phyloP scores from a whole-genome alignment of 2,888 invertebrate species.

The Clitarchus hookeri region DNA sequence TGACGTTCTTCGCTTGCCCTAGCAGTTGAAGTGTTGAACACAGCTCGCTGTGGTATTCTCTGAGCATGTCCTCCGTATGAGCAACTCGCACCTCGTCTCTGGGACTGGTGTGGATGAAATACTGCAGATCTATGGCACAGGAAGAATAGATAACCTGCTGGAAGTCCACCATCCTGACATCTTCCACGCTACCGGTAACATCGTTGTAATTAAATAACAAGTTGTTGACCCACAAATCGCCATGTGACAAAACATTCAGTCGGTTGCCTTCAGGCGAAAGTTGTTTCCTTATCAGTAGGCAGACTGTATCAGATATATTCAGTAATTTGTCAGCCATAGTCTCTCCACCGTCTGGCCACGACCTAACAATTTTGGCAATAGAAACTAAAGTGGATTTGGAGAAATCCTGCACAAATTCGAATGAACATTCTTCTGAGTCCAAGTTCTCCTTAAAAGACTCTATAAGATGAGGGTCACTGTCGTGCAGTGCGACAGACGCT shows the following conservation, averaged over 20 bases:
- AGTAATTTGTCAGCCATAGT: slow-evolving; percentile 22
- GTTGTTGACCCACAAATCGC: slow-evolving; percentile 42
- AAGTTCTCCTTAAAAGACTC: slow-evolving; percentile 29
- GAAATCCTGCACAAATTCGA: not conserved
- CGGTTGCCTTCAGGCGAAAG: slow-evolving; percentile 25
- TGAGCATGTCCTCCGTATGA: slow-evolving; percentile 31
- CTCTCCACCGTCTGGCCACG: slow-evolving; percentile 34
- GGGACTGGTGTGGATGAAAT: slow-evolving; percentile 38
- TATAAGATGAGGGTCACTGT: slow-evolving; percentile 18
- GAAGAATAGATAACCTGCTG: slow-evolving; percentile 36
- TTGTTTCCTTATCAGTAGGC: not conserved
- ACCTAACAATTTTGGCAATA: slow-evolving; percentile 25
- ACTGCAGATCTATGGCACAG: slow-evolving; percentile 38
- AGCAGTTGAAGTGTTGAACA: slow-evolving; percentile 17
- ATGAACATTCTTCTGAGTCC: not conserved
- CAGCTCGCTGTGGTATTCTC: slow-evolving; percentile 36
- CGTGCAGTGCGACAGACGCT: slow-evolving; percentile 27
- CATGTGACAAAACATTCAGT: slow-evolving; percentile 39
- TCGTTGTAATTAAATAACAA: slow-evolving; percentile 36
- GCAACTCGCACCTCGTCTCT: slow-evolving; percentile 26
- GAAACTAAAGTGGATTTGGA: not conserved
- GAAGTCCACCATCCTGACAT: slow-evolving; percentile 41
- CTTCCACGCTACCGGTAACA: slow-evolving; percentile 28
- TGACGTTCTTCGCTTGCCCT: not conserved
- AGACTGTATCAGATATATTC: slow-evolving; percentile 8